Evolutionary conservation across 2,797 vertebrate species (phyloP).

Genomic region (Naso thynnoides): DNA sequence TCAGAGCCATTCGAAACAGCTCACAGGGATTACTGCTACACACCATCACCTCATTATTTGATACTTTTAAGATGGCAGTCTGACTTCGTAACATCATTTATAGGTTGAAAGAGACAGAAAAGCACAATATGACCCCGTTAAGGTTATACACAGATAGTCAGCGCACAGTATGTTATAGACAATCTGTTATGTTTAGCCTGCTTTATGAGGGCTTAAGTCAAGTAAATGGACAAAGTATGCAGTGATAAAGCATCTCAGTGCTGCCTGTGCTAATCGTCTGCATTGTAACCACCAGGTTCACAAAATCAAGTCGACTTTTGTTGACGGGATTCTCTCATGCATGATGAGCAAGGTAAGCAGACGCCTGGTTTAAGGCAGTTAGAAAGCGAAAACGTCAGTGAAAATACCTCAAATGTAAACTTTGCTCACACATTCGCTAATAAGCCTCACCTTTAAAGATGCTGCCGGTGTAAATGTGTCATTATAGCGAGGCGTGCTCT

Average conservation of each 20-base stretch:
- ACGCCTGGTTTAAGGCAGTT: neutral
- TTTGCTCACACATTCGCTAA: neutral
- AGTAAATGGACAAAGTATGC: neutral
- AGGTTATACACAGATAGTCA: no score
- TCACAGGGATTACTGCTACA: no score
- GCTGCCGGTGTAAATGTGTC: constrained; percentile 16
- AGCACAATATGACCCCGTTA: no score
- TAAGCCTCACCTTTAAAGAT: no score
- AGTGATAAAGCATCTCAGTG: neutral
- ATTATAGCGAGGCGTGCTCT: neutral
- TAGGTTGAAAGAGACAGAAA: no score
- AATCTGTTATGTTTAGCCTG: neutral
- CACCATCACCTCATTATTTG: no score
- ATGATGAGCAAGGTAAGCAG: constrained; percentile 88
- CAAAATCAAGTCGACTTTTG: constrained; percentile 93
- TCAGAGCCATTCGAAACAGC: no score
- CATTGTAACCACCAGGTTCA: constrained; percentile 83
- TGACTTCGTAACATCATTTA: no score
- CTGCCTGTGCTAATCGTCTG: neutral
- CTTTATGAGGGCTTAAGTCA: neutral
- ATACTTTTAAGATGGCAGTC: no score
- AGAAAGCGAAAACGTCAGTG: neutral
- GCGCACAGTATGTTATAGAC: neutral
- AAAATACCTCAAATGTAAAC: constrained; percentile 2
- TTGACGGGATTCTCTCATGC: constrained; percentile 89